These are phyloP conservation scores for Conus canariensis DNA, from an alignment of 2,888 invertebrate genomes.

Conservation along the genomic window DNA sequence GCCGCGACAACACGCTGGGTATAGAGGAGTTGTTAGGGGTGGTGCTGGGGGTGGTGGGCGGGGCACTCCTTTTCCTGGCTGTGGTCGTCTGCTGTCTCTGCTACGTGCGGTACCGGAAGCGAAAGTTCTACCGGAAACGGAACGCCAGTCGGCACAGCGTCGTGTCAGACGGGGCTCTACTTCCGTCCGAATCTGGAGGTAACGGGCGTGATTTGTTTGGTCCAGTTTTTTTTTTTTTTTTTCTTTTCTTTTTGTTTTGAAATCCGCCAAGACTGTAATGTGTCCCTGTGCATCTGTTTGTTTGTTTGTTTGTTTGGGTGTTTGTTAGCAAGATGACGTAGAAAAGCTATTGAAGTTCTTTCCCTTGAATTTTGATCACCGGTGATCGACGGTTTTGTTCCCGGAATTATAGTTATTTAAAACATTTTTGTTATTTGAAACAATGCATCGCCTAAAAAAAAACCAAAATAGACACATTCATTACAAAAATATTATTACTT, in stretches of 20 bases:
- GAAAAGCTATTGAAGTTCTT: no score
- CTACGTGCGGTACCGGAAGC: slow-evolving; percentile 29
- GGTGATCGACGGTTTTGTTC: no score
- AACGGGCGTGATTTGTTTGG: neutral
- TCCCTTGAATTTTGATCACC: no score
- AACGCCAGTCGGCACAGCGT: neutral
- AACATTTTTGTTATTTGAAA: no score
- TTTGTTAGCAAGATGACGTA: no score
- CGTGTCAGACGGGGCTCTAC: neutral
- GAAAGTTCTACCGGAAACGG: neutral
- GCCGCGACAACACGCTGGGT: neutral
- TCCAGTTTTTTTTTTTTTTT: neutral
- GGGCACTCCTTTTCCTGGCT: neutral
- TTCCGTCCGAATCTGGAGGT: slow-evolving; percentile 25
- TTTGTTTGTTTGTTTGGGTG: neutral
- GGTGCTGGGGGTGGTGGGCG: neutral
- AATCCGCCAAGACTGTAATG: no score
- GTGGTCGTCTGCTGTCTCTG: neutral
- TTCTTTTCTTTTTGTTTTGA: neutral
- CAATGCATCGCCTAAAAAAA: no score
- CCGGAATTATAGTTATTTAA: no score
- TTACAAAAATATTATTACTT: no score
- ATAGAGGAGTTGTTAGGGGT: neutral
- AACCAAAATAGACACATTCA: no score
- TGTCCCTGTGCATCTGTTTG: neutral